These are phyloP conservation scores for Coptodon bakossiorum DNA, from an alignment of 2,113 vertebrate genomes.

Conservation along the genomic window DNA sequence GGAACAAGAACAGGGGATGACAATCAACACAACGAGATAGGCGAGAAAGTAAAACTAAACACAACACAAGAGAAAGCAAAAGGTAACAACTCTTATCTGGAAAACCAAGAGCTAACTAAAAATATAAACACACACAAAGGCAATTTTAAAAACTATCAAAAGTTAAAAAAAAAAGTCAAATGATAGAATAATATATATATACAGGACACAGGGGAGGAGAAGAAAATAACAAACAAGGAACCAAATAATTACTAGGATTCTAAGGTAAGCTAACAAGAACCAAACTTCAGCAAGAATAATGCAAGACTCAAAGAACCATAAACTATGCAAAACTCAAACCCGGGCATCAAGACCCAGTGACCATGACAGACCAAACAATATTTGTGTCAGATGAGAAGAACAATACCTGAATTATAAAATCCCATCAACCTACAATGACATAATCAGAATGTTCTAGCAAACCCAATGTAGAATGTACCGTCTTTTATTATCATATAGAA, in stretches of 20 bases:
- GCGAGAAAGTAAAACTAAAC: background rate
- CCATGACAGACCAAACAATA: background rate
- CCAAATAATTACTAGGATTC: background rate
- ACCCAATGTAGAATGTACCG: background rate
- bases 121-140: background rate
- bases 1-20: background rate
- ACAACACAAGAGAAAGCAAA: background rate
- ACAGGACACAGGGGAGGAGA: background rate
- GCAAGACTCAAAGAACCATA: background rate
- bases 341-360: background rate
- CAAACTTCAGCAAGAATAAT: background rate
- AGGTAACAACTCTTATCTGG: background rate
- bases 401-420: background rate
- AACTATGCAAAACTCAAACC: background rate
- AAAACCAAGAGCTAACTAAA: background rate
- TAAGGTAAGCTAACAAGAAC: background rate
- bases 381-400: background rate
- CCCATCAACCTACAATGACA: background rate
- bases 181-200: background rate
- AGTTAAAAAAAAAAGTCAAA: background rate
- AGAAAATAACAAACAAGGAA: background rate
- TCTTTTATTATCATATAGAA: background rate
- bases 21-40: background rate
- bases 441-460: background rate
- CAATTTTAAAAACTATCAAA: background rate